Base-by-base conservation (phyloP, 2,113 vertebrate genomes). In the Psammodynastes pulverulentus region DNA sequence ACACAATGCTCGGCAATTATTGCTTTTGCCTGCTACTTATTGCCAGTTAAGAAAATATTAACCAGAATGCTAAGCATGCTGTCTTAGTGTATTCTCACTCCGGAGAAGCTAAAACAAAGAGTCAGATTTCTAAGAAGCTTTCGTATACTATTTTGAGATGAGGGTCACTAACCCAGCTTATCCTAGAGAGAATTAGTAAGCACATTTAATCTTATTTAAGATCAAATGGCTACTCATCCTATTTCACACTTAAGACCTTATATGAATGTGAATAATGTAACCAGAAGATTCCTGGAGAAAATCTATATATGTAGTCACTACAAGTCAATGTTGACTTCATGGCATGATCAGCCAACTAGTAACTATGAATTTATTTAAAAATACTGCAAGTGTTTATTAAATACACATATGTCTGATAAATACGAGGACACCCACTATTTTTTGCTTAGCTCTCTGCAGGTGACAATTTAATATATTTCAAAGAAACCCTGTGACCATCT, bases 121-220 rank as follows among this genome's bases (percentile, higher is more conserved):
- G 23, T 88, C 58, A 58, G 46, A 29, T 92, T 89, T 93, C 88
- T 52, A 91, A 93, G 67, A 48, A 91, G 87, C 72, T 88, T 91
- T 91, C 54, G 58, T 54, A 56, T 56, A 58, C 87, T 89, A 62
- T 89, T 91, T 91, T 85, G 24, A 87, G 92, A 93, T 89, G 87
- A 72, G 86, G 51, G 9, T 89, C 53, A 62, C 72, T 91, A 48
- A 89, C 46, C 67, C 67, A 89, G 49, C 26, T 86, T 67, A 91
- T 91, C 87, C 87, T 46, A 91, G 48, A 67, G 53, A 49, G 53
- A 91, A 34, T 87, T 86, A 86, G n/a, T 49, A 49, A 90, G 56
- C 90, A 91, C 53, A 62, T 91, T 90, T 93, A 91, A 91, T 53
- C 90, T 93, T 54, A 86, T 51, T 91, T 84, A 52, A 85, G 52